Conservation (phyloP, 2,888 invertebrate species). For the Neocrepidodera transversa region DNA sequence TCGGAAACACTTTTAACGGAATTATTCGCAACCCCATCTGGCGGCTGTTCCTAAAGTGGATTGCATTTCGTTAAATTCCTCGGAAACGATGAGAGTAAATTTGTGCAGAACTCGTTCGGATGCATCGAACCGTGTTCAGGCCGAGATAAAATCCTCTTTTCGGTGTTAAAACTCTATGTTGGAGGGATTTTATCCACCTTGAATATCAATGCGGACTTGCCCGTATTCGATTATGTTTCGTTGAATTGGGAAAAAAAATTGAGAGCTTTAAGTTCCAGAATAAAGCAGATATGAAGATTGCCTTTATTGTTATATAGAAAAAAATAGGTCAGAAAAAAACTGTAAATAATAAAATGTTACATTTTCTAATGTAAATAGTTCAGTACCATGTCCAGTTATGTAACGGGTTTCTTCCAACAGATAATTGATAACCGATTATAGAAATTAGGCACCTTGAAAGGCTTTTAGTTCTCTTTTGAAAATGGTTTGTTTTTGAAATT, state of each 20-base stretch:
- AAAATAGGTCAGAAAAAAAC: too few relatives aligned
- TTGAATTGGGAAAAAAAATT: conserved; percentile 1
- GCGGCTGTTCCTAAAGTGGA: conserved; percentile 32
- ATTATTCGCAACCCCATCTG: conserved; percentile 33
- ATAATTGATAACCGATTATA: too few relatives aligned
- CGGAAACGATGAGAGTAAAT: conserved; percentile 36
- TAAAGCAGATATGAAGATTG: too few relatives aligned
- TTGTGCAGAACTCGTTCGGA: conserved; percentile 33
- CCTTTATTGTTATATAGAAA: too few relatives aligned
- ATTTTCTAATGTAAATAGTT: too few relatives aligned
- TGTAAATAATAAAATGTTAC: too few relatives aligned
- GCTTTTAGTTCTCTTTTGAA: too few relatives aligned
- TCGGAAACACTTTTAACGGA: conserved; percentile 31
- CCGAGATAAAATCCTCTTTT: conserved; percentile 26
- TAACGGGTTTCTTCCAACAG: too few relatives aligned
- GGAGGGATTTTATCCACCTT: conserved; percentile 13
- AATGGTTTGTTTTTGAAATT: too few relatives aligned
- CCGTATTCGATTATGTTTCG: not conserved
- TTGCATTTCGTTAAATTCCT: conserved; percentile 40
- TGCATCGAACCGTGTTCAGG: conserved; percentile 27
- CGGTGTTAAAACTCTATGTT: conserved; percentile 4
- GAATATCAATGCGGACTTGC: conserved; percentile 13
- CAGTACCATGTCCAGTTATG: too few relatives aligned
- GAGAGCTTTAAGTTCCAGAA: too few relatives aligned
- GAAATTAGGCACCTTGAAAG: too few relatives aligned